Evolutionary conservation across 2,797 vertebrate genomes (phyloP).

Genomic region (Thalassophryne amazonica): DNA sequence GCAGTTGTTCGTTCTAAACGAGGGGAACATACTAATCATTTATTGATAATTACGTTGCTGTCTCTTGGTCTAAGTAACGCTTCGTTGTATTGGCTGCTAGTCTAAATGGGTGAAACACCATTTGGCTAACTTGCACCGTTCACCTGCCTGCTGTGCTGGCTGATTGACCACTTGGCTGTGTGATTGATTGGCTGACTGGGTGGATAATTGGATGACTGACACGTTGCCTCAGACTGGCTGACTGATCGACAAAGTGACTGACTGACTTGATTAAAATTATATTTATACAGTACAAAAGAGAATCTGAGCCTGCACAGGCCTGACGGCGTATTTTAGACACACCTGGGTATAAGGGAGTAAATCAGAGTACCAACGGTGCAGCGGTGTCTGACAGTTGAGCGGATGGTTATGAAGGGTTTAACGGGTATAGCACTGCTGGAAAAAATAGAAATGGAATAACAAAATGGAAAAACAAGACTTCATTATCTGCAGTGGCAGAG

Average conservation of each 20-base stretch:
- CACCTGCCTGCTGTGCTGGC: slow-evolving; percentile 21
- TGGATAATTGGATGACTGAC: slow-evolving; percentile 26
- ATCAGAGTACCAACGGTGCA: slow-evolving; percentile 14
- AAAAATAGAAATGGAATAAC: slow-evolving; percentile 46
- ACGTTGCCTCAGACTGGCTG: slow-evolving; percentile 25
- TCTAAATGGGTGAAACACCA: slow-evolving; percentile 39
- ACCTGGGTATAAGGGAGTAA: slow-evolving; percentile 19
- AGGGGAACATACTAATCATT: slow-evolving; percentile 62
- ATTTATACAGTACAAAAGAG: slow-evolving; percentile 24
- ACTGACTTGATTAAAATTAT: slow-evolving; percentile 26
- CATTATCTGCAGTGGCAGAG: slow-evolving; percentile 49
- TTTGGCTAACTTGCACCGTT: slow-evolving; percentile 27
- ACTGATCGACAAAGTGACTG: slow-evolving; percentile 19
- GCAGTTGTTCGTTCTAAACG: slow-evolving; percentile 52
- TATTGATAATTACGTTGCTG: slow-evolving; percentile 61
- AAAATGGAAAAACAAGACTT: slow-evolving; percentile 52
- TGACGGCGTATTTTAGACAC: slow-evolving; percentile 7
- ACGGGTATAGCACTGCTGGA: slow-evolving; percentile 40
- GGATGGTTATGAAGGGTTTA: slow-evolving; percentile 44
- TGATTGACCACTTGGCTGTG: slow-evolving; percentile 16
- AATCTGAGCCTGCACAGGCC: slow-evolving; percentile 11
- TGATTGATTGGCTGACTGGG: slow-evolving; percentile 9
- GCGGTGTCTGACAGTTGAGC: slow-evolving; percentile 35
- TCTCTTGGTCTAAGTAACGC: slow-evolving; percentile 25
- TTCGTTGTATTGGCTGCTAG: slow-evolving; percentile 26